Evolutionary conservation across 1,140 invertebrate genomes (phyloP).

Genomic region (Pseudomyrmex gracilis): DNA sequence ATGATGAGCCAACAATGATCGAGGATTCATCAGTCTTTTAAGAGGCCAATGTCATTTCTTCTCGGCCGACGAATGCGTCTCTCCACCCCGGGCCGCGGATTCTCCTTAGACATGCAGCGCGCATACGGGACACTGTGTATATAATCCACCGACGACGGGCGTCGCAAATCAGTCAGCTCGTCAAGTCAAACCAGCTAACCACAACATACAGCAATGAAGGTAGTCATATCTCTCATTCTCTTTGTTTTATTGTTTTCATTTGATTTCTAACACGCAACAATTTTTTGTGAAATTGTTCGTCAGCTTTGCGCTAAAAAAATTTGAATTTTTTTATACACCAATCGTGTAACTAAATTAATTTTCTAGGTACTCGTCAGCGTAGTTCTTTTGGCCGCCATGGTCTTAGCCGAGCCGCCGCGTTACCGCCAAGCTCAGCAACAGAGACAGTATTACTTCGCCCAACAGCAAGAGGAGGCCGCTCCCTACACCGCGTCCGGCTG

Average conservation of each 20-base stretch:
- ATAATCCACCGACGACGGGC: conserved; percentile 76
- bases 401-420: conserved; percentile 78
- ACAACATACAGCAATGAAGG: conserved; percentile 81
- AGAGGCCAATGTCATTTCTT: conserved; percentile 84
- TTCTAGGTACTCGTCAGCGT: conserved; percentile 77
- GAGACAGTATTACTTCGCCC: conserved; percentile 80
- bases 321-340: background rate
- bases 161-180: conserved; percentile 82
- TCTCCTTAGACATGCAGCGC: conserved; percentile 80
- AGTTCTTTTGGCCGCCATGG: conserved; percentile 73
- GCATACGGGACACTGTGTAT: conserved; percentile 80
- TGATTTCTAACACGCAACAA: background rate
- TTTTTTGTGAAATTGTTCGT: too few relatives aligned
- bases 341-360: background rate
- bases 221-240: conserved; percentile 60
- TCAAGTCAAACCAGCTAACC: conserved; percentile 69
- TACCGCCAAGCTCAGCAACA: conserved; percentile 75
- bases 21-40: conserved; percentile 82
- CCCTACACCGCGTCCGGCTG: conserved; percentile 86
- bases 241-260: background rate
- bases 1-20: conserved; percentile 79
- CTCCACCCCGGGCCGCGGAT: conserved; percentile 33
- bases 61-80: conserved; percentile 51
- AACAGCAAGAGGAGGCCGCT: conserved; percentile 75
- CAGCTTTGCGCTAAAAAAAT: background rate